These are phyloP conservation scores for Synchiropus splendidus DNA, from an alignment of 2,113 vertebrate genomes.

Conservation along the genomic window DNA sequence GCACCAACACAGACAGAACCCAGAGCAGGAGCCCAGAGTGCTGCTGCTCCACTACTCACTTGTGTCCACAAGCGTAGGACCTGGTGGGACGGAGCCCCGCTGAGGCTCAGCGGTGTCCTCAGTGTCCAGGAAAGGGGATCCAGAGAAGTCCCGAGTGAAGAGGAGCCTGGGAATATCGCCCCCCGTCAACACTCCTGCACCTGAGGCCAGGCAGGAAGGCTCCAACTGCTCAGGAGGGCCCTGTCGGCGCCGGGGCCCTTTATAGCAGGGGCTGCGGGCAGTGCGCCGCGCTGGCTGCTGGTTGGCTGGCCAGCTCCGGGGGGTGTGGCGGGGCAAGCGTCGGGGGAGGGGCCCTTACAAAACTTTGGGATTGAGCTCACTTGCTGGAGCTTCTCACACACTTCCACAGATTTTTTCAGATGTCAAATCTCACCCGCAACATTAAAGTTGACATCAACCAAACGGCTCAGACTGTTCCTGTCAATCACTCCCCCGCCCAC, in stretches of 20 bases:
- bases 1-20: too few species aligned
- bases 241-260: constrained; percentile 70
- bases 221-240: constrained; percentile 90
- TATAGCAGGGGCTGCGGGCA: constrained; percentile 73
- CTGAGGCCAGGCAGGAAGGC: constrained; percentile 98
- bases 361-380: constrained; percentile 9
- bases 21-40: too few species aligned
- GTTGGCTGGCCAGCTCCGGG: constrained; percentile 65
- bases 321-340: constrained; percentile 64
- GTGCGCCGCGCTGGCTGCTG: constrained; percentile 26
- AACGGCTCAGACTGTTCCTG: constrained; percentile 54
- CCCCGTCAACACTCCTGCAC: constrained; percentile 90
- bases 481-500: constrained; percentile 47
- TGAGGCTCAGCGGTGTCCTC: constrained; percentile 65
- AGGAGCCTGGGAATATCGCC: constrained; percentile 87
- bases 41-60: neutral
- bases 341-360: constrained; percentile 53
- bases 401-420: neutral
- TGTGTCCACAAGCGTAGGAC: constrained; percentile 51
- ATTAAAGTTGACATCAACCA: constrained; percentile 1
- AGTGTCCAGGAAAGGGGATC: constrained; percentile 71
- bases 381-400: neutral
- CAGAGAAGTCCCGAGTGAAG: constrained; percentile 91
- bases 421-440: neutral
- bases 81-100: constrained; percentile 82